A percentile compares a stretch with the other conserved stretches of the same genome.
Evolutionary conservation across 2,113 vertebrate genomes (phyloP).

Genomic region (Malurus alboscapulatus): DNA sequence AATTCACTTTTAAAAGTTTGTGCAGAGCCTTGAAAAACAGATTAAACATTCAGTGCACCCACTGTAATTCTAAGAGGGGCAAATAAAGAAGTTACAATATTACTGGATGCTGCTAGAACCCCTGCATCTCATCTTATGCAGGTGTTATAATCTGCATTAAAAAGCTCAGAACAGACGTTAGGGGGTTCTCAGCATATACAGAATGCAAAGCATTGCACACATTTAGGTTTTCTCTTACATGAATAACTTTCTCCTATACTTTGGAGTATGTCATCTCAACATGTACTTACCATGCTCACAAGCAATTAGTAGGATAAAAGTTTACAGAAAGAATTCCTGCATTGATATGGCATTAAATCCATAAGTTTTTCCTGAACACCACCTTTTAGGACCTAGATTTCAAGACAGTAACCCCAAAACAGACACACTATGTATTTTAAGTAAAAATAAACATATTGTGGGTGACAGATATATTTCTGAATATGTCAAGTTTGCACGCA

Average conservation of each 20-base stretch:
- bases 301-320: not conserved
- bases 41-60: not conserved
- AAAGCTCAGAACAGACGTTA: not conserved
- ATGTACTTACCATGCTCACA: not conserved
- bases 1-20: not conserved
- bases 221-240: not conserved
- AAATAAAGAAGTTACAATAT: not conserved
- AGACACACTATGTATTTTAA: not conserved
- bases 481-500: not conserved
- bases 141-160: not conserved
- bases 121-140: not conserved
- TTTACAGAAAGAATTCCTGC: not conserved
- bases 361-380: not conserved
- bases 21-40: not conserved
- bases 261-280: not conserved
- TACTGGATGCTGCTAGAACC: not conserved
- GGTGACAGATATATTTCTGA: not conserved
- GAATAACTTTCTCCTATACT: not conserved
- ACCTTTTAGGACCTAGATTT: not conserved
- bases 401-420: not conserved
- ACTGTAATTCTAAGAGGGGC: not conserved
- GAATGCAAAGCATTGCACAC: not conserved
- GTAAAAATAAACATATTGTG: not conserved
- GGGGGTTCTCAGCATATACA: not conserved
- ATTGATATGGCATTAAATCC: not conserved